A percentile compares a stretch with the other conserved stretches of the same genome.
Evolutionary conservation across 1,140 invertebrate species (phyloP).

Genomic region (Papilio aristodemus): DNA sequence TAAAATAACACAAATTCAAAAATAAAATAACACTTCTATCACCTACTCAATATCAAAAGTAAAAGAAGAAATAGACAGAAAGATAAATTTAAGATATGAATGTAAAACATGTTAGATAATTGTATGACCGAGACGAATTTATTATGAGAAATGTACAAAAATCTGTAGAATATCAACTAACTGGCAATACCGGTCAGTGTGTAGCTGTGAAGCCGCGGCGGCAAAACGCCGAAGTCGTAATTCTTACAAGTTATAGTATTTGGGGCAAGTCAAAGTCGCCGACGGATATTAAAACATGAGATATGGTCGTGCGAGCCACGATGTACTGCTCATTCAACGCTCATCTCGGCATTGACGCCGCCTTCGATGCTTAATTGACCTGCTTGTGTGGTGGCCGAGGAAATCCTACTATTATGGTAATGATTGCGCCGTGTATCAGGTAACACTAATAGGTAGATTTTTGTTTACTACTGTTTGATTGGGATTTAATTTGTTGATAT

Average conservation of each 20-base stretch:
- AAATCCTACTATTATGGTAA: slow-evolving; percentile 12
- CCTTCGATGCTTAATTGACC: slow-evolving; percentile 54
- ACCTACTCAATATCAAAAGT: too few species aligned
- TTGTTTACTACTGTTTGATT: background rate
- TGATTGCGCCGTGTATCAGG: background rate
- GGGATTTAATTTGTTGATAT: too few species aligned
- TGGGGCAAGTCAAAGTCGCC: slow-evolving; percentile 73
- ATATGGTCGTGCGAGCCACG: slow-evolving; percentile 65
- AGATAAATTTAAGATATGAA: too few species aligned
- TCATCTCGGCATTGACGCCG: slow-evolving; percentile 53
- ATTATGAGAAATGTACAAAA: slow-evolving; percentile 19
- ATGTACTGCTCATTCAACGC: slow-evolving; percentile 65
- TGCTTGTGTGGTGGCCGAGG: slow-evolving; percentile 22
- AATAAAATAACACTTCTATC: too few species aligned
- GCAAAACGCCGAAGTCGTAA: slow-evolving; percentile 61
- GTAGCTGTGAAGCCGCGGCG: slow-evolving; percentile 52
- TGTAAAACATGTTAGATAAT: background rate
- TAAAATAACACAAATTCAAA: too few species aligned
- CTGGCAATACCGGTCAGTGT: slow-evolving; percentile 33
- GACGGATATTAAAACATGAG: slow-evolving; percentile 73
- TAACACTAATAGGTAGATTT: background rate
- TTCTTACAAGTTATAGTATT: slow-evolving; percentile 75
- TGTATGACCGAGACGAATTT: background rate
- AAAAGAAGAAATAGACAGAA: too few species aligned
- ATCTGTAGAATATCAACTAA: slow-evolving; percentile 14